Base-by-base conservation (phyloP, 2,888 invertebrate genomes). In the Stegophylla sp. region DNA sequence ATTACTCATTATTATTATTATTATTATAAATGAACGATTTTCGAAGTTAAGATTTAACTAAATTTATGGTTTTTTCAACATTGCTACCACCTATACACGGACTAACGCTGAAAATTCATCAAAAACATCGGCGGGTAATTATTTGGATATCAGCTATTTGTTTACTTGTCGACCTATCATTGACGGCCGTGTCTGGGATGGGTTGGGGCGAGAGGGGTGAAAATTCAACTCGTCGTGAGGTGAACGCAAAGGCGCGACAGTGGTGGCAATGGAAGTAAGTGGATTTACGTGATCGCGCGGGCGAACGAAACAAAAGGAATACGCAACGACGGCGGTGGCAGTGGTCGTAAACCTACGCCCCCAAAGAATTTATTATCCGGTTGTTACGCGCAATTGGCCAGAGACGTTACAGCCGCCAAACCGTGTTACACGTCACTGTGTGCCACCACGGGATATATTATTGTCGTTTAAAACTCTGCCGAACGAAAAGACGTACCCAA, bases 231-330 rank as follows among this genome's bases (percentile, higher is more conserved):
- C n/a, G 34, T n/a, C n/a, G 34, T 34, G 7, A 9, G 12, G 61
- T 17, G 15, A 73, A 63, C 34, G 48, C 34, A 17, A 56, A 56
- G 17, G 43, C 41, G 43, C 41, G 15, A 20, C n/a, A 9, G 73
- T 26, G 13, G 56, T 0, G 17, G n/a, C 43, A 43, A 72, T 26
- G 17, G 43, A 15, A 64, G 43, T 43, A 53, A 76, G 53, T 26
- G 66, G 53, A 66, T 56, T 66, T 76, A 76, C 66, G 76, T 53
- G 76, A 53, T 76, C 66, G 43, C n/a, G 66, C 53, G 53, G 43
- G 53, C 7, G 28, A 20, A 26, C 45, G 20, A 41, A 51, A 63
- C 63, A 63, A 73, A n/a, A 10, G 56, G 20, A 43, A 72, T 20
- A 56, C 10, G 20, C 5, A 17, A 23, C 1, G 48, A 34, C 34